A percentile compares a stretch with the other conserved stretches of the same genome.
Conservation (phyloP, 2,888 invertebrate genomes). For the Plebejus argus region DNA sequence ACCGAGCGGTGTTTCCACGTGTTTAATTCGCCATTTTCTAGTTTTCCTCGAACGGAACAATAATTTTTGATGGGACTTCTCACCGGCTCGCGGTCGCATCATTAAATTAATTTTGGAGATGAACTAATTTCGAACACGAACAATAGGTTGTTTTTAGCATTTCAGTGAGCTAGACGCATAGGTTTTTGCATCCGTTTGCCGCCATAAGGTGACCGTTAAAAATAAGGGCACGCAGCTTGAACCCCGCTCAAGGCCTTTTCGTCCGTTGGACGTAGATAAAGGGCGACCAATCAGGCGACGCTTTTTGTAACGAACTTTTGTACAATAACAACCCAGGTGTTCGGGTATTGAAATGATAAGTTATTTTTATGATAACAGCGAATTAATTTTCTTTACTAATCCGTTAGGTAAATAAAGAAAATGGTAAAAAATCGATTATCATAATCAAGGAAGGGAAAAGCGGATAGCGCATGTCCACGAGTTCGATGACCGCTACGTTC, state of each 20-base stretch:
- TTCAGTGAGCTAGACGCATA: conserved; percentile 31
- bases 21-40: conserved; percentile 49
- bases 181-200: conserved; percentile 29
- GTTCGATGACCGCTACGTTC: conserved; percentile 59
- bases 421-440: conserved; percentile 45
- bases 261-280: conserved; percentile 63
- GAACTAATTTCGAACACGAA: background rate
- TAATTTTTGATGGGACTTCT: conserved; percentile 38
- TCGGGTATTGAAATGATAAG: background rate
- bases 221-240: conserved; percentile 56
- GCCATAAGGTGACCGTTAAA: conserved; percentile 52
- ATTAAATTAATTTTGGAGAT: conserved; percentile 11
- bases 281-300: conserved; percentile 63
- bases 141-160: background rate
- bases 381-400: background rate
- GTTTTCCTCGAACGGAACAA: conserved; percentile 32
- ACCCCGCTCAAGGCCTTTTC: conserved; percentile 61
- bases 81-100: background rate
- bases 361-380: background rate
- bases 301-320: conserved; percentile 58
- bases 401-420: conserved; percentile 17
- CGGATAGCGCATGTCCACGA: conserved; percentile 48
- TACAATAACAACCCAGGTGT: conserved; percentile 14
- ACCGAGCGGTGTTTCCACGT: conserved; percentile 49
- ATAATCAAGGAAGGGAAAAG: conserved; percentile 49